Conservation (phyloP, 2,888 invertebrate species). For the Caprella mutica region DNA sequence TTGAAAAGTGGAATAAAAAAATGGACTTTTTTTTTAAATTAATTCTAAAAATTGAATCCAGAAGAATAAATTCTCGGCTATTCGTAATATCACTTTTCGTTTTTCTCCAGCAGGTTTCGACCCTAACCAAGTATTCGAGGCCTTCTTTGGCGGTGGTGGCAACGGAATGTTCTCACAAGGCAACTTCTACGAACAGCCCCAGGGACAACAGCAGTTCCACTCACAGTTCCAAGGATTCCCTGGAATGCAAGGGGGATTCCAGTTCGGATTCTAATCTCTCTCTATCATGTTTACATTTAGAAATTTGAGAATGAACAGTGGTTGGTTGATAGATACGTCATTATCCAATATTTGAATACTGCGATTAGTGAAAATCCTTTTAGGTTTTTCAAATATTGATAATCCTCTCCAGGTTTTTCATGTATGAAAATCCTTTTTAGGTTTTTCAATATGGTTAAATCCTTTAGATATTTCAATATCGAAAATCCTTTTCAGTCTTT, state of each 20-base stretch:
- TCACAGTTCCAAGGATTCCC: slow-evolving; percentile 4
- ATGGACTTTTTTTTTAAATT: not conserved
- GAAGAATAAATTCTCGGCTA: not conserved
- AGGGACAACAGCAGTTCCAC: slow-evolving; percentile 4
- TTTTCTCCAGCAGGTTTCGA: slow-evolving; percentile 55
- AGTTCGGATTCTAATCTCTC: slow-evolving; percentile 7
- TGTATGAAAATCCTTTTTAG: too few species aligned
- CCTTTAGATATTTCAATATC: too few species aligned
- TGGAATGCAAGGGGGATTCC: slow-evolving; percentile 4
- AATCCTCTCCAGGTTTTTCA: too few species aligned
- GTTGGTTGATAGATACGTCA: not conserved
- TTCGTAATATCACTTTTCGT: not conserved
- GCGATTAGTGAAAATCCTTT: too few species aligned
- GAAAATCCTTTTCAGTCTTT: too few species aligned
- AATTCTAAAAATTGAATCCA: not conserved
- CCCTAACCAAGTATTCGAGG: slow-evolving; percentile 71
- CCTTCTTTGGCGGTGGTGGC: slow-evolving; percentile 54
- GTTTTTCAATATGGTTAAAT: too few species aligned
- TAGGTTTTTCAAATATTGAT: too few species aligned
- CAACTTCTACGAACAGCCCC: slow-evolving; percentile 1
- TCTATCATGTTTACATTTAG: too few species aligned
- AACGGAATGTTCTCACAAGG: not conserved
- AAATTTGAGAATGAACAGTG: too few species aligned
- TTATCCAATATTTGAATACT: not conserved
- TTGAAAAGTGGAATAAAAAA: not conserved